A percentile compares a stretch with the other conserved stretches of the same genome.
These are phyloP conservation scores for Pissodes strobi DNA, from an alignment of 1,140 invertebrate species.

Conservation along the genomic window DNA sequence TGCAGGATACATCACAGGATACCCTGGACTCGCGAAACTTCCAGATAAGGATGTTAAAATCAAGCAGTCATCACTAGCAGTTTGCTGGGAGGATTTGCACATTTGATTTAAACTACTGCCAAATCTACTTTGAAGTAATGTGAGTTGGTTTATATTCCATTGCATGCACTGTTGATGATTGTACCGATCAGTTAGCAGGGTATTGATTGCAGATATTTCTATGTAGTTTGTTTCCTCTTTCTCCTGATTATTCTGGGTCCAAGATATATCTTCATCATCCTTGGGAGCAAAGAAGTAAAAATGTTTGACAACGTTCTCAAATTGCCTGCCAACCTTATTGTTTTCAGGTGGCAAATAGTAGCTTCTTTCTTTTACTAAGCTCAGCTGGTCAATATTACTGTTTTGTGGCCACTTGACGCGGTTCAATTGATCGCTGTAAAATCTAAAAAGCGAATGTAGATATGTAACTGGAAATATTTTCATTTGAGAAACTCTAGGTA, in stretches of 20 bases:
- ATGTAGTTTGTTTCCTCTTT: slow-evolving; percentile 44
- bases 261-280: slow-evolving; percentile 25
- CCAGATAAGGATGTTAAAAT: neutral
- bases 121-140: slow-evolving; percentile 18
- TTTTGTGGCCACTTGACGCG: slow-evolving; percentile 30
- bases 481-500: slow-evolving; percentile 34
- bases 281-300: slow-evolving; percentile 43
- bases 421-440: slow-evolving; percentile 48
- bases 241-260: slow-evolving; percentile 27
- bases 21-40: neutral
- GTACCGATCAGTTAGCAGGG: slow-evolving; percentile 29
- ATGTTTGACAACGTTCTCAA: slow-evolving; percentile 35
- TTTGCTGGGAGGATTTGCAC: slow-evolving; percentile 18
- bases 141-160: slow-evolving; percentile 41
- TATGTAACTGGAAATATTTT: too few species aligned
- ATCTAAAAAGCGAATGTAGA: too few species aligned
- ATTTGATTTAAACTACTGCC: slow-evolving; percentile 14
- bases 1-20: neutral
- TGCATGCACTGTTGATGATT: slow-evolving; percentile 32
- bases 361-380: slow-evolving; percentile 36
- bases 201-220: slow-evolving; percentile 36
- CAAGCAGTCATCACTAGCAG: neutral
- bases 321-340: neutral
- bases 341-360: slow-evolving; percentile 28
- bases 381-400: slow-evolving; percentile 28